A percentile compares a stretch with the other conserved stretches of the same genome.
phyloP scores from a whole-genome alignment of 2,888 invertebrate genomes.

The Perizoma affinitatum region DNA sequence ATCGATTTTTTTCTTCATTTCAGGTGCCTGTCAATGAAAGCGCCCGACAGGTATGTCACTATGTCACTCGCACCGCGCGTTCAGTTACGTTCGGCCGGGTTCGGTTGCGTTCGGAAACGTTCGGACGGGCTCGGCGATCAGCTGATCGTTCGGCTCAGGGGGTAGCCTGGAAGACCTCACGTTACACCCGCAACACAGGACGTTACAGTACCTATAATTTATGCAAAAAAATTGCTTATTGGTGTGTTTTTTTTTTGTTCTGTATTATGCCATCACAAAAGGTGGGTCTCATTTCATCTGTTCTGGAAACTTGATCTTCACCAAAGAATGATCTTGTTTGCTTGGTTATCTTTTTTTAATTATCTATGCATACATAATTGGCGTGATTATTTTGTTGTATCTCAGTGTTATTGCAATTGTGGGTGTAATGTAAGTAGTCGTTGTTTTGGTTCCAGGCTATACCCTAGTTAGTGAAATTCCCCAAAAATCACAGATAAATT shows the following conservation, averaged over 20 bases:
- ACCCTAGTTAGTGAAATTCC: constrained; percentile 64
- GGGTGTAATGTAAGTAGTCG: constrained; percentile 79
- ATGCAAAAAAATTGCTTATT: constrained; percentile 80
- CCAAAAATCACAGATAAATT: constrained; percentile 80
- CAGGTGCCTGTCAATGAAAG: constrained; percentile 90
- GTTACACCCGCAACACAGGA: constrained; percentile 82
- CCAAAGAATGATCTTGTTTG: constrained; percentile 53
- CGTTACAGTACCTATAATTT: constrained; percentile 68
- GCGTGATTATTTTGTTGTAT: constrained; percentile 68
- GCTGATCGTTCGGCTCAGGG: constrained; percentile 72
- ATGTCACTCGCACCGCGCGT: constrained; percentile 73
- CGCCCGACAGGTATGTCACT: constrained; percentile 88
- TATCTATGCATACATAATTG: constrained; percentile 68
- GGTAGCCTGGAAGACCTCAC: constrained; percentile 82
- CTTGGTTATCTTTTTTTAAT: constrained; percentile 62
- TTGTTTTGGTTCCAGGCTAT: constrained; percentile 83
- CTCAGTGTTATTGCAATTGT: constrained; percentile 65
- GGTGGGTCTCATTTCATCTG: constrained; percentile 72
- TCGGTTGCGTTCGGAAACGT: constrained; percentile 76
- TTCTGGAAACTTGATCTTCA: constrained; percentile 60
- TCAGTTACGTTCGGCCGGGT: constrained; percentile 78
- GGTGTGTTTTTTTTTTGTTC: constrained; percentile 73
- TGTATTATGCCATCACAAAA: constrained; percentile 53
- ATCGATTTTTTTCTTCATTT: constrained; percentile 88
- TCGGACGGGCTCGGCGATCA: constrained; percentile 71